These are phyloP conservation scores for Isaurus tuberculatus DNA, from an alignment of 92 coral and sea anemone genomes.

Conservation along the genomic window DNA sequence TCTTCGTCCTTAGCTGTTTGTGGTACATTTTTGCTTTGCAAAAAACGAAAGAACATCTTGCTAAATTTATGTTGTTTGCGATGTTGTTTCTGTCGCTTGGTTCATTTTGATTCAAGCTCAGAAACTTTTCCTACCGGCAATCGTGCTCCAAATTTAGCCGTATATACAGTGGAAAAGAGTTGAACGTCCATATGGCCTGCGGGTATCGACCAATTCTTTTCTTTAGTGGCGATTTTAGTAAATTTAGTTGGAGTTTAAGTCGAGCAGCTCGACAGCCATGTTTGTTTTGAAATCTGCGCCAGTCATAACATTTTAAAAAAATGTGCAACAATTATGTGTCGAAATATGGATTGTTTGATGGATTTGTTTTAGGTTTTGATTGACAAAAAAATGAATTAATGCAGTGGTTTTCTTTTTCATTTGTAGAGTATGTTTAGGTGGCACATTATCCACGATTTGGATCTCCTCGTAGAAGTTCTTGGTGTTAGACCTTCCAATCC, in stretches of 20 bases:
- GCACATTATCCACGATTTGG: constrained; percentile 66
- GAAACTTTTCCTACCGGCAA: constrained; percentile 6
- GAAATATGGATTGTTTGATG: constrained; percentile 6
- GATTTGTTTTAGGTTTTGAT: constrained; percentile 1
- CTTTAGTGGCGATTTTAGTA: background rate
- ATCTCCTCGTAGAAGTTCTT: constrained; percentile 57
- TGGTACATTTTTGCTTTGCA: constrained; percentile 10
- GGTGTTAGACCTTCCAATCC: constrained; percentile 52
- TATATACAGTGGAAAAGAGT: constrained; percentile 6
- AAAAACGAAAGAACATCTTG: constrained; percentile 32
- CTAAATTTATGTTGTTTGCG: constrained; percentile 22
- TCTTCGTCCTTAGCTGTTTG: constrained; percentile 14
- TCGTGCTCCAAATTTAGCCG: constrained; percentile 12
- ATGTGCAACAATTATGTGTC: background rate
- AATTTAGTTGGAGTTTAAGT: background rate
- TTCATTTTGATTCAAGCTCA: constrained; percentile 9
- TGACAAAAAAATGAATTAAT: background rate
- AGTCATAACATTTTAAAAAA: background rate
- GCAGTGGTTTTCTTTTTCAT: constrained; percentile 43
- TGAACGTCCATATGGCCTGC: constrained; percentile 1
- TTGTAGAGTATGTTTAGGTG: constrained; percentile 68
- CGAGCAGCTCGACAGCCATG: constrained; percentile 9
- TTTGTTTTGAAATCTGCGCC: constrained; percentile 4
- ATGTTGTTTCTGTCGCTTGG: constrained; percentile 40
- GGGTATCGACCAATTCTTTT: constrained; percentile 8